Conservation (phyloP, 2,888 invertebrate genomes). For the Xylophagus ater region DNA sequence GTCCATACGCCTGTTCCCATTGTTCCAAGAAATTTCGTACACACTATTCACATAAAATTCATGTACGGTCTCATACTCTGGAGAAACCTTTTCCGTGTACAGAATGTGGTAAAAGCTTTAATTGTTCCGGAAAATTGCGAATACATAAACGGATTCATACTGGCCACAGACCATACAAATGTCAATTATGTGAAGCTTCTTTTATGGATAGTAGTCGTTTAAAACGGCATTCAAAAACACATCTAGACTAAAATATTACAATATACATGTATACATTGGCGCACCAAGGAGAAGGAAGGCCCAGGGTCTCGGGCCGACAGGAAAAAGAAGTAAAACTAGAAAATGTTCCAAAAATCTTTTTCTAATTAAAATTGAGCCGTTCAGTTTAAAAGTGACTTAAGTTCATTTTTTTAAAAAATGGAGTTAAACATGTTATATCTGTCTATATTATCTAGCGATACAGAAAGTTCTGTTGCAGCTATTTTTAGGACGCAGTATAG, state of each 20-base stretch:
- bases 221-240: slow-evolving; percentile 16
- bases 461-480: too few species aligned
- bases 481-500: too few species aligned
- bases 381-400: too few species aligned
- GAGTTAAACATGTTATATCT: too few species aligned
- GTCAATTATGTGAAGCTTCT: slow-evolving; percentile 13
- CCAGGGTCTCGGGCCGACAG: too few species aligned
- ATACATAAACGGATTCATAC: slow-evolving; percentile 17
- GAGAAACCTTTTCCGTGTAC: slow-evolving; percentile 17
- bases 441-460: too few species aligned
- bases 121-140: slow-evolving; percentile 15
- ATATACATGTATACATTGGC: too few species aligned
- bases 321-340: too few species aligned
- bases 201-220: slow-evolving; percentile 17
- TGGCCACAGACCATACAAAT: slow-evolving; percentile 16
- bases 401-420: too few species aligned
- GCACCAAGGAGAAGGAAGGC: too few species aligned
- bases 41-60: slow-evolving; percentile 17
- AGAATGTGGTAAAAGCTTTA: slow-evolving; percentile 17
- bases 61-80: slow-evolving; percentile 16
- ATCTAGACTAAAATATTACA: slow-evolving; percentile 8
- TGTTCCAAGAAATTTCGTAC: slow-evolving; percentile 16
- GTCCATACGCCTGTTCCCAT: slow-evolving; percentile 14
- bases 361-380: too few species aligned
- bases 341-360: too few species aligned